A percentile compares a stretch with the other conserved stretches of the same genome.
phyloP scores from a whole-genome alignment of 2,888 invertebrate species.

The Caenorhabditis sp. region DNA sequence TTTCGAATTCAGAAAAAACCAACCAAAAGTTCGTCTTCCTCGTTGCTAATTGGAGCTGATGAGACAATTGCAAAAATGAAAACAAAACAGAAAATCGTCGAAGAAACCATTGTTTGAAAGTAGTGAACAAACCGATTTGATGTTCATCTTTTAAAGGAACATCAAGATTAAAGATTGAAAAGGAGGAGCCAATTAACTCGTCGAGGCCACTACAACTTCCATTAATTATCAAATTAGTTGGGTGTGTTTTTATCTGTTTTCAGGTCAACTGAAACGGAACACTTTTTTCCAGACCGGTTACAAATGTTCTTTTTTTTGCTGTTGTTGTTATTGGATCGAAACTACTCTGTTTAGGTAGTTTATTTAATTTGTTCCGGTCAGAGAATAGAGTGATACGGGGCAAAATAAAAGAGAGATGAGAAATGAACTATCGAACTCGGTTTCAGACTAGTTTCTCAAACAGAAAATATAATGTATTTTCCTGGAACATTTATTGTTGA shows the following conservation, averaged over 20 bases:
- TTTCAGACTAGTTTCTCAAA: too few relatives aligned
- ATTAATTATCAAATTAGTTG: neutral
- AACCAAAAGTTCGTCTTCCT: neutral
- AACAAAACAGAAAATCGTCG: neutral
- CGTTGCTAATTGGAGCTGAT: neutral
- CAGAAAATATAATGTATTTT: too few relatives aligned
- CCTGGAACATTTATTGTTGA: too few relatives aligned
- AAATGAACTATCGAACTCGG: neutral
- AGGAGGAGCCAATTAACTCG: neutral
- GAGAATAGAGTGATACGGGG: neutral
- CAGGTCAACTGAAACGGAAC: neutral
- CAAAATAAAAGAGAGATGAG: neutral
- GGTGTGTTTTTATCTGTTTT: neutral
- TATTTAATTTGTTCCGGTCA: slow-evolving; percentile 1
- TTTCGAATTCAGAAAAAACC: too few relatives aligned
- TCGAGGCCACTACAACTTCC: neutral
- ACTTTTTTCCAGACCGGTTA: neutral
- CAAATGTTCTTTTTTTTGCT: too few relatives aligned
- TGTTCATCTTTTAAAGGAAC: neutral
- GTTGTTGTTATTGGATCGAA: neutral
- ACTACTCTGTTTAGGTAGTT: neutral
- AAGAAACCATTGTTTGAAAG: neutral
- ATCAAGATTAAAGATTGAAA: neutral
- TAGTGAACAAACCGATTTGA: neutral
- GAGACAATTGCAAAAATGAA: neutral